Evolutionary conservation across 2,113 vertebrate genomes (phyloP), one percentile per base, ranked within the genome.

Genomic region (Holacanthus passer): DNA sequence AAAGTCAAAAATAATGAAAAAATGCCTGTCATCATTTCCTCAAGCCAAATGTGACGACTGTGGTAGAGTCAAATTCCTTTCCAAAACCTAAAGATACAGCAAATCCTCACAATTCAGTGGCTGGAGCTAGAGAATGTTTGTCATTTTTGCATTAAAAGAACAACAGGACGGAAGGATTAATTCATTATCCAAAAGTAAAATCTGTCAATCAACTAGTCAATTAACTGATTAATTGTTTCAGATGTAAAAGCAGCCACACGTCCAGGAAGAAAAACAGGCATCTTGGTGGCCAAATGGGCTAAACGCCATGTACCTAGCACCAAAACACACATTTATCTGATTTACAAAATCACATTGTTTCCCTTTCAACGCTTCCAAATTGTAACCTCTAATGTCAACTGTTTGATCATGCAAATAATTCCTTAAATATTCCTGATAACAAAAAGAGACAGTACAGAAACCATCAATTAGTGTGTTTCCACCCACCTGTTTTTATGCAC

Each of bases 251-350:
- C n/a, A 55, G 77, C 14, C 45, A 56, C 50, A 43, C 27, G 31
- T 52, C 17, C 47, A 37, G 5, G 58, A 48, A 17, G 1, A 80
- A 65, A 79, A 84, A 62, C 8, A 48, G 12, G n/a, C 31, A 41
- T 66, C 74, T 50, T 79, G 19, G 39, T 50, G 22, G 62, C 60
- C 71, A 71, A 75, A 74, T 59, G 37, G 72, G 70, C 35, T 64
- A 13, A 41, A 52, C 13, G 47, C 55, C 39, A 64, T 39, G 47
- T 74, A 27, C 27, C 31, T 63, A 29, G 37, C 29, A 62, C 27
- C 55, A 73, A 79, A 74, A 59, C 58, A 37, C 48, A 66, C n/a
- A n/a, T n/a, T n/a, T n/a, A n/a, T n/a, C n/a, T n/a, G n/a, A n/a
- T n/a, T n/a, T n/a, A n/a, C 27, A 63, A 22, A 62, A 70, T 62